Evolutionary conservation across 1,140 invertebrate species (phyloP), one percentile per base, ranked within the genome.

Genomic region (Drosophila nikananu): DNA sequence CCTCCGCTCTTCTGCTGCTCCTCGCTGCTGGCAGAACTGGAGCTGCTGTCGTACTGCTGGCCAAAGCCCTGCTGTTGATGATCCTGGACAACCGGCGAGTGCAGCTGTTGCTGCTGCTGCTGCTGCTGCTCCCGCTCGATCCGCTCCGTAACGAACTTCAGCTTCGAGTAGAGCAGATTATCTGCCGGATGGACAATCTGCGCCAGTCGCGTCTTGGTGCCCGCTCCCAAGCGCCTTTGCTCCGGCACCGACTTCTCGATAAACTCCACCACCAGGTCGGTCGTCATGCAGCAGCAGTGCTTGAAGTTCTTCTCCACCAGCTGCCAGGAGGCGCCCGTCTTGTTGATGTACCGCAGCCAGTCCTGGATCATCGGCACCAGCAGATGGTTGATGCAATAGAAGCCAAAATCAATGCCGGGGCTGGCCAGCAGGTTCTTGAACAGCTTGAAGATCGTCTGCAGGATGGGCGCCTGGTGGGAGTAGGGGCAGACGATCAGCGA

Each of bases 361-460:
- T 96, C 96, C 94, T 99, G 98, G 15, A 98, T 96, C 94, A 97
- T 97, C 1, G 98, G 97, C 60, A 99, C 93, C 3, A 99, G 93
- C 44, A 98, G 93, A 91, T 98, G 97, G 91, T 98, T 99, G 13
- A 98, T 96, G 93, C 97, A 98, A 89, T 97, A 97, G 55, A 98
- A 94, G 2, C 96, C 97, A 94, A 98, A 98, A 54, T 96, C 95
- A 5, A 97, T 95, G 57, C 97, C 97, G 80, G 96, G 97, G 30
- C 96, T 95, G 30, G 96, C 94, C 5, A 97, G 93, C 23, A 97
- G 95, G 77, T 97, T 96, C 79, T 95, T 95, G 19, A 98, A 93
- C 10, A 98, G 93, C 80, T 97, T 96, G 86, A 98, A 98, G 10
- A 98, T 93, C 0, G 96, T 97, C 92, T 98, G 97, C 84, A 98